Base-by-base conservation (phyloP, 2,888 invertebrate species). In the Lycaena phlaeas region DNA sequence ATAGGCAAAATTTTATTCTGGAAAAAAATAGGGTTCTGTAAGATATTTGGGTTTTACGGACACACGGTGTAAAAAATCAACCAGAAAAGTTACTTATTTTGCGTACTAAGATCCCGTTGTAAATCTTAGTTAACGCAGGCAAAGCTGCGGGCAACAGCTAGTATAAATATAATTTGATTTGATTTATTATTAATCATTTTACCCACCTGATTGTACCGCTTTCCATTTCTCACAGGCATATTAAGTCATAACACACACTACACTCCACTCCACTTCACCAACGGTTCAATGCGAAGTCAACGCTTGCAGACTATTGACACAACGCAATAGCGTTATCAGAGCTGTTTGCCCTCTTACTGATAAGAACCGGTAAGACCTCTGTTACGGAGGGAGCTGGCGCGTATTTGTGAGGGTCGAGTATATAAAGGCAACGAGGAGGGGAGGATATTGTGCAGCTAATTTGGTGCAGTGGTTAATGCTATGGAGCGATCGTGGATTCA, bases 291-390 rank as follows among this genome's bases (percentile, higher is more conserved):
- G 14, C 30, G 17, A 31, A 26, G 36, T 37, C 45, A 45, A 43
- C 43, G 39, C 30, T 40, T 30, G 38, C 22, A 42, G 42, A 47
- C 47, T 48, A 50, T 49, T 49, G 44, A 42, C 49, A 48, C 47
- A 41, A 49, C 53, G 56, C 64, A 57, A 56, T 57, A 59, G 53
- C 48, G 55, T 58, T 63, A 66, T 63, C 64, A 52, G 50, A 45
- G 43, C 52, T 54, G 45, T 52, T 56, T 56, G 52, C 54, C 50
- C 55, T 51, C 54, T 52, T 38, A 29, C 31, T 40, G 48, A 48
- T 49, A 50, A 46, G 38, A 29, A 29, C n/a, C n/a, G n/a, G 36
- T 18, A 14, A 34, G 34, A 18, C 34, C 18, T 22, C 6, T 12
- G 4, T 12, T 12, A 22, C 34, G 11, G 2, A 18, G n/a, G 4